A percentile compares a stretch with the other conserved stretches of the same genome.
Evolutionary conservation across 2,888 invertebrate genomes (phyloP).

Genomic region (Diarsia dahlii): DNA sequence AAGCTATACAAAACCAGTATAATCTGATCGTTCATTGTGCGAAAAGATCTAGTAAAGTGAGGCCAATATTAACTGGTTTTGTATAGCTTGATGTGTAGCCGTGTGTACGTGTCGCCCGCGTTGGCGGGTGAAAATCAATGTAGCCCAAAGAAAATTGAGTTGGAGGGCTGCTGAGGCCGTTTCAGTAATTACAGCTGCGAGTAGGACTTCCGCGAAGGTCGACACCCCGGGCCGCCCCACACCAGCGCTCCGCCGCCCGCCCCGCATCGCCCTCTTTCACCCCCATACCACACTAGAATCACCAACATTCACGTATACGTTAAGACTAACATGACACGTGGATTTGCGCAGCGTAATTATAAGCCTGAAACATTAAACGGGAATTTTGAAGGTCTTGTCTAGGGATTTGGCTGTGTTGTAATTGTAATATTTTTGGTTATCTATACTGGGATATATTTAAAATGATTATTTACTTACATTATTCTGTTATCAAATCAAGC

Average conservation of each 20-base stretch:
- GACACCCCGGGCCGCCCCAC: slow-evolving; percentile 64
- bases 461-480: not conserved
- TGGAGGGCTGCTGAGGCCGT: slow-evolving; percentile 72
- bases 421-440: slow-evolving; percentile 3
- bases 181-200: slow-evolving; percentile 76
- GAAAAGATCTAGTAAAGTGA: too few relatives aligned
- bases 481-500: not conserved
- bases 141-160: slow-evolving; percentile 71
- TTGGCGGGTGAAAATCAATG: slow-evolving; percentile 67
- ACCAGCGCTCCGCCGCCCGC: slow-evolving; percentile 16
- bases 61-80: too few relatives aligned
- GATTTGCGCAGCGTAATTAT: slow-evolving; percentile 38
- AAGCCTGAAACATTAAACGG: slow-evolving; percentile 42
- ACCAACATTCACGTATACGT: slow-evolving; percentile 47
- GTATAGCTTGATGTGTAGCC: too few relatives aligned
- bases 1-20: too few relatives aligned
- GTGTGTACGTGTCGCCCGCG: slow-evolving; percentile 46
- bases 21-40: too few relatives aligned
- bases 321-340: slow-evolving; percentile 49
- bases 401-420: slow-evolving; percentile 24
- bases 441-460: not conserved
- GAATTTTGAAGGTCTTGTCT: slow-evolving; percentile 30
- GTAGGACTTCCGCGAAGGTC: slow-evolving; percentile 81
- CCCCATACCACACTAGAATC: slow-evolving; percentile 56
- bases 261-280: slow-evolving; percentile 34